Percentiles rank a stretch among this genome's conserved stretches.
Evolutionary conservation across 2,888 invertebrate genomes (phyloP).

Genomic region (Eupithecia exiguata): DNA sequence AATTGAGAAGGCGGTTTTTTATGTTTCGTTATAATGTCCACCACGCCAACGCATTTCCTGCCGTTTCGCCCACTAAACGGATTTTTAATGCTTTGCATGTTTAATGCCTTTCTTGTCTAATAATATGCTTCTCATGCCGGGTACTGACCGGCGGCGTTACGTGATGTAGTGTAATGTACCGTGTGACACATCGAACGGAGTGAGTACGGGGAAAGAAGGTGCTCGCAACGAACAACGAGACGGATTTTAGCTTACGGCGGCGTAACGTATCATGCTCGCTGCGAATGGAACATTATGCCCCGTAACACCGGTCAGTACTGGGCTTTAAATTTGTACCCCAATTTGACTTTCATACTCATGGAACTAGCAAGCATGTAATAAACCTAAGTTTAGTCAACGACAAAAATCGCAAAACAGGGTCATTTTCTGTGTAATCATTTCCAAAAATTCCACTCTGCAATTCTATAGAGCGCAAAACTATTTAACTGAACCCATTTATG

Average conservation of each 20-base stretch:
- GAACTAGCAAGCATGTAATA: not conserved
- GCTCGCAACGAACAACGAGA: too few species aligned
- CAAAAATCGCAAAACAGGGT: not conserved
- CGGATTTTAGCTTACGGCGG: too few species aligned
- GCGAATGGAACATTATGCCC: too few species aligned
- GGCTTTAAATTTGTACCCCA: too few species aligned
- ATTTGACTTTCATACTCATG: not conserved
- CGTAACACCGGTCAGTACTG: too few species aligned
- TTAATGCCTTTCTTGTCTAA: not conserved
- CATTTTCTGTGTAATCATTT: not conserved
- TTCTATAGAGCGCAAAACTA: not conserved
- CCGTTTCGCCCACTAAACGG: constrained; percentile 48
- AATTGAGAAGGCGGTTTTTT: constrained; percentile 30
- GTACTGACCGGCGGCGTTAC: too few species aligned
- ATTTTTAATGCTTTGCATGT: not conserved
- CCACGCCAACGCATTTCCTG: constrained; percentile 60
- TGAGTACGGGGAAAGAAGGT: too few species aligned
- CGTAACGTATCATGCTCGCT: too few species aligned
- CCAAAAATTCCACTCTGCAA: not conserved
- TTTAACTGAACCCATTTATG: not conserved
- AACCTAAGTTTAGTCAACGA: not conserved
- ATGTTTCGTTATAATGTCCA: constrained; percentile 36
- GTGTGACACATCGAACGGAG: too few species aligned
- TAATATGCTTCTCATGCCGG: not conserved
- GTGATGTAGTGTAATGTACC: too few species aligned